A percentile compares a stretch with the other conserved stretches of the same genome.
Evolutionary conservation across 2,113 vertebrate species (phyloP).

Genomic region (Scomber japonicus): DNA sequence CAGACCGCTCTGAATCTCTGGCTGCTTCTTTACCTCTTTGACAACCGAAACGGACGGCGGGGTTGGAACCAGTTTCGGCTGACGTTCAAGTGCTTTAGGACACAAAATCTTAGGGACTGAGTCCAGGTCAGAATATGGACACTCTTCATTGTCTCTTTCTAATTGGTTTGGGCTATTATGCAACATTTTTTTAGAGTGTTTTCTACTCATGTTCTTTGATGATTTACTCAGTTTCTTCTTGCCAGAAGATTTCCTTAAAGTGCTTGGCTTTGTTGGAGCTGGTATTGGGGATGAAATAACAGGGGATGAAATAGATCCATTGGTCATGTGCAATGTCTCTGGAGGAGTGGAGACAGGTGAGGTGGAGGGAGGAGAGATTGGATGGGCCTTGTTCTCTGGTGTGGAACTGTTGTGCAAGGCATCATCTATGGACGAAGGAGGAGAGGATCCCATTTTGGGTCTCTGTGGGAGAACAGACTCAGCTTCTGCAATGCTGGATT

Average conservation of each 20-base stretch:
- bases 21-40: slow-evolving; percentile 80
- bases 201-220: slow-evolving; percentile 41
- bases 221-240: slow-evolving; percentile 77
- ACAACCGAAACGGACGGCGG: slow-evolving; percentile 45
- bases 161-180: slow-evolving; percentile 36
- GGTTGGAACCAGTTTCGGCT: slow-evolving; percentile 45
- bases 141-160: slow-evolving; percentile 69
- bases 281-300: slow-evolving; percentile 21
- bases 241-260: slow-evolving; percentile 69
- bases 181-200: slow-evolving; percentile 60
- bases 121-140: slow-evolving; percentile 84
- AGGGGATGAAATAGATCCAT: slow-evolving; percentile 61
- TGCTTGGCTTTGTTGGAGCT: slow-evolving; percentile 68
- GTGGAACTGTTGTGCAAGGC: slow-evolving; percentile 37
- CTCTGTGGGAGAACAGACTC: slow-evolving; percentile 88
- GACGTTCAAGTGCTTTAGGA: slow-evolving; percentile 82
- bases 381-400: slow-evolving; percentile 37
- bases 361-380: slow-evolving; percentile 29
- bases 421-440: slow-evolving; percentile 51
- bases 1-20: slow-evolving; percentile 79
- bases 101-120: slow-evolving; percentile 85
- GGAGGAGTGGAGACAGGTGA: slow-evolving; percentile 28
- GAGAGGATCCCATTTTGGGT: slow-evolving; percentile 77
- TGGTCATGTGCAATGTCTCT: slow-evolving; percentile 58
- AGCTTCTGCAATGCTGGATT: slow-evolving; percentile 91